These are phyloP conservation scores for Aphodius granarius DNA, from an alignment of 2,888 invertebrate species.

Conservation along the genomic window DNA sequence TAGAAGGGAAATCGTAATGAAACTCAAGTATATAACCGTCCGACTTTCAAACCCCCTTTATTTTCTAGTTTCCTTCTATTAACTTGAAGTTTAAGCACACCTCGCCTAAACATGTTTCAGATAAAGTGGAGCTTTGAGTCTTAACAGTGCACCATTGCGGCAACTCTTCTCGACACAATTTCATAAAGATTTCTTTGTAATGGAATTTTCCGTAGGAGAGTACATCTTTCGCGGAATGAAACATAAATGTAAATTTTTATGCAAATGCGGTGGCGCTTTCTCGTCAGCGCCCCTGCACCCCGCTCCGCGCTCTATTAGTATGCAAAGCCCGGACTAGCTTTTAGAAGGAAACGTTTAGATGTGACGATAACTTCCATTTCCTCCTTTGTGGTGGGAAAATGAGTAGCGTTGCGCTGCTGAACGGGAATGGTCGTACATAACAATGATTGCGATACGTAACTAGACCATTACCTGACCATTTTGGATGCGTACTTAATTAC, in stretches of 20 bases:
- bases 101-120: neutral
- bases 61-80: too few species aligned
- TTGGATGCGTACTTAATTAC: neutral
- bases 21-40: too few species aligned
- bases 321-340: constrained; percentile 41
- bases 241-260: constrained; percentile 43
- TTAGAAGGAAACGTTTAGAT: constrained; percentile 40
- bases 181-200: constrained; percentile 25
- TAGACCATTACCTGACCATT: neutral
- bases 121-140: neutral
- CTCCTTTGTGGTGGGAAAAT: constrained; percentile 43
- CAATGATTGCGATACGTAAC: constrained; percentile 18
- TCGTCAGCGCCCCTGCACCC: constrained; percentile 4
- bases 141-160: neutral
- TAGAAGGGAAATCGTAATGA: too few species aligned
- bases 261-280: constrained; percentile 36
- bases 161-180: constrained; percentile 7
- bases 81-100: neutral
- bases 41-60: too few species aligned
- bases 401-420: constrained; percentile 34
- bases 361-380: constrained; percentile 45
- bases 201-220: constrained; percentile 16
- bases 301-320: constrained; percentile 38
- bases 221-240: constrained; percentile 30
- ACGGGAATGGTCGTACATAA: constrained; percentile 39